phyloP scores from a whole-genome alignment of 1,140 invertebrate species.

The Drosophila repletoides region DNA sequence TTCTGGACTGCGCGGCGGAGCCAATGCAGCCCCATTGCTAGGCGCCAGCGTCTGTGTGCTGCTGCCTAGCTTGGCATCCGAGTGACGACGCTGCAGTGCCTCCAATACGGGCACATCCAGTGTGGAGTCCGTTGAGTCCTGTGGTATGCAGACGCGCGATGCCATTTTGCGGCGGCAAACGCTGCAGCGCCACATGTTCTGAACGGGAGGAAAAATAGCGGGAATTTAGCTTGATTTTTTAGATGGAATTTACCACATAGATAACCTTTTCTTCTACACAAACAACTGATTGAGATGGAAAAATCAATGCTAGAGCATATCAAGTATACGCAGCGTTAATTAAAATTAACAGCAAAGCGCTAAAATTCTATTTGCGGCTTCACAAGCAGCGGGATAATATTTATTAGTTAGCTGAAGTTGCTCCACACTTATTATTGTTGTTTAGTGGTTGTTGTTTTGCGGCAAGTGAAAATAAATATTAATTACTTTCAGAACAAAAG shows the following conservation, averaged over 20 bases:
- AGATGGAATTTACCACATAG: no score
- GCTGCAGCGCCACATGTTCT: constrained; percentile 91
- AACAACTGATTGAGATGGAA: no score
- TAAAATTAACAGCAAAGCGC: constrained; percentile 53
- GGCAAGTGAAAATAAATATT: constrained; percentile 67
- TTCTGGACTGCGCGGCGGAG: constrained; percentile 90
- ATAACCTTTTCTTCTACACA: no score
- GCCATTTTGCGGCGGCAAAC: constrained; percentile 91
- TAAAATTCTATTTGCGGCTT: constrained; percentile 49
- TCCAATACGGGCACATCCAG: constrained; percentile 90
- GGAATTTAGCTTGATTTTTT: no score
- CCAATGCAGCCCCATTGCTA: constrained; percentile 84
- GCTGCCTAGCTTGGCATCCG: constrained; percentile 88
- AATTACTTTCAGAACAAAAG: constrained; percentile 76
- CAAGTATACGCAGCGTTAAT: constrained; percentile 47
- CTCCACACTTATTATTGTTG: constrained; percentile 25
- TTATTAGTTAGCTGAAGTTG: constrained; percentile 48
- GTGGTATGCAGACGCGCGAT: constrained; percentile 86
- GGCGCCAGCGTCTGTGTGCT: constrained; percentile 82
- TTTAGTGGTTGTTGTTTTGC: constrained; percentile 7
- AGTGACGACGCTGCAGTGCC: constrained; percentile 89
- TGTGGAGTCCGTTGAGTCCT: constrained; percentile 91
- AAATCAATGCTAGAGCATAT: constrained; percentile 45
- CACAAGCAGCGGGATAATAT: constrained; percentile 37
- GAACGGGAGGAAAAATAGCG: constrained; percentile 16